Base-by-base conservation (phyloP, 1,140 invertebrate genomes). In the Papilio dardanus region DNA sequence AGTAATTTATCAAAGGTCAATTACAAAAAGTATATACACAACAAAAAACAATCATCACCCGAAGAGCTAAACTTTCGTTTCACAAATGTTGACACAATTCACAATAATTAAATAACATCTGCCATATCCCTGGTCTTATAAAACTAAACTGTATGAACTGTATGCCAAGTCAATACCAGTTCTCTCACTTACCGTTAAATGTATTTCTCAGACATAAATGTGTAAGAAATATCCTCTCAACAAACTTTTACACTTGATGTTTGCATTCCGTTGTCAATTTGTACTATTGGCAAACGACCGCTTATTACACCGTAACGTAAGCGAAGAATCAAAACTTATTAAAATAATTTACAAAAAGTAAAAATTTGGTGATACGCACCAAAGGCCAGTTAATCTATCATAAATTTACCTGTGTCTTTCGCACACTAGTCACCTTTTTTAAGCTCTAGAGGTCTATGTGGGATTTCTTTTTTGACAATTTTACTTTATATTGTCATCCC, bases 231-330 rank as follows among this genome's bases (percentile, higher is more conserved):
- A 33, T 74, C n/a, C 75, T 50, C 42, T 62, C 35, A 16, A 50
- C 62, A 71, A 71, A 76, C 65, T 71, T 74, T 73, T 75, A 71
- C 74, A 76, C 77, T 75, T 50, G 65, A 62, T 69, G 75, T 76
- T 74, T 75, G 65, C 74, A 79, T 83, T 77, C 75, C 77, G 67
- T 76, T 74, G 77, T 35, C 79, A 82, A 80, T 77, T 82, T 74
- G 67, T 76, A 78, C 54, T 76, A 76, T 71, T 76, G 76, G 28
- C 40, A 54, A 78, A n/a, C 1, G 71, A 12, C 42, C 50, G 16
- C 14, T 3, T 46, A 8, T 83, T 31, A 79, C 79, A 83, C 79
- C 73, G 79, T 75, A 71, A 30, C 46, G 79, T 68, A 79, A 54
- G 0, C 19, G 6, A 2, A 24, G 7, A 24, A 54, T 3, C 19